A percentile compares a stretch with the other conserved stretches of the same genome.
phyloP scores from a whole-genome alignment of 2,797 vertebrate species.

The Hemitrygon akajei region DNA sequence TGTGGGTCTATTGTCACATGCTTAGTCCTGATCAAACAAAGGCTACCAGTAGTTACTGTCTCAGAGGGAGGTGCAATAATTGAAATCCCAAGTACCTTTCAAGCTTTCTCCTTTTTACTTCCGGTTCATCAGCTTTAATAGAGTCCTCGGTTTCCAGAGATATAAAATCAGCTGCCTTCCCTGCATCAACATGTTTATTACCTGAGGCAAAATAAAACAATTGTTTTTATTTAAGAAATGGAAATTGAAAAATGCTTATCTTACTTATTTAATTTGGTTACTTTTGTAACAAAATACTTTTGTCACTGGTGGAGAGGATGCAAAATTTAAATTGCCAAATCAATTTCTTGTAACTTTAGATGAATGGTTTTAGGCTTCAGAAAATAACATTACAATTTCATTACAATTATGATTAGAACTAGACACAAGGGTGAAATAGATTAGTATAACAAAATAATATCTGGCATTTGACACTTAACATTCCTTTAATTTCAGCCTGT shows the following conservation, averaged over 20 bases:
- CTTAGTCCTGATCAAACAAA: no score
- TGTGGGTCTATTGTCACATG: no score
- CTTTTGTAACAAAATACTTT: neutral
- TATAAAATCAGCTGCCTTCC: neutral
- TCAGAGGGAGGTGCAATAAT: neutral
- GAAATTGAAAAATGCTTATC: neutral
- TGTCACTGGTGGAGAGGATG: neutral
- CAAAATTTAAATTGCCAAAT: neutral
- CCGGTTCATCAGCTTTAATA: conserved; percentile 20
- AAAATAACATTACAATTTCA: neutral
- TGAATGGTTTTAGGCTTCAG: neutral
- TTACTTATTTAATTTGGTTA: neutral
- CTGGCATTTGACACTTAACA: neutral
- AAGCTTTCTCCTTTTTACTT: conserved; percentile 27
- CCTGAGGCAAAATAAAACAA: neutral
- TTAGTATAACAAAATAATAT: neutral
- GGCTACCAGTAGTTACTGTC: neutral
- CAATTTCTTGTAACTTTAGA: neutral
- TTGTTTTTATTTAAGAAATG: neutral
- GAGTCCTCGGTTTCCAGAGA: neutral
- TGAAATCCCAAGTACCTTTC: conserved; percentile 14
- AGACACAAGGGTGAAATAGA: neutral
- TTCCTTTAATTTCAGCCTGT: neutral
- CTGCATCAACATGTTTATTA: neutral
- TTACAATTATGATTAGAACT: neutral